Evolutionary conservation across 2,113 vertebrate genomes (phyloP).

Genomic region (Synodontis membranacea): DNA sequence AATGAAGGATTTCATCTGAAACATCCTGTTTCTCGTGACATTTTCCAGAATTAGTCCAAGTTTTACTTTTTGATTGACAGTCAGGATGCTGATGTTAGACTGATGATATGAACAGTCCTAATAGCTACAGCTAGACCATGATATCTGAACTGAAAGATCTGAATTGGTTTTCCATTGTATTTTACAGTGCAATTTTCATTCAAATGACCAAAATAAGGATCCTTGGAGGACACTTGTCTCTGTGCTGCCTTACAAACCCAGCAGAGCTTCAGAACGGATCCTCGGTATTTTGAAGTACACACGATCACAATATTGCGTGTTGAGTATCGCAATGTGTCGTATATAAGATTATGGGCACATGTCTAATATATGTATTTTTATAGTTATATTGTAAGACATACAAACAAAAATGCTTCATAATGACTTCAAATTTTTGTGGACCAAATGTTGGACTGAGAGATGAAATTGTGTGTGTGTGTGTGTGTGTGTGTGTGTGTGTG

Average conservation of each 20-base stretch:
- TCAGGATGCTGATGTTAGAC: neutral
- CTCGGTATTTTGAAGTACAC: conserved; percentile 8
- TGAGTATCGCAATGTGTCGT: neutral
- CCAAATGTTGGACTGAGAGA: neutral
- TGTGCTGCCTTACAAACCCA: neutral
- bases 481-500: conserved; percentile 4
- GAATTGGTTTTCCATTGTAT: neutral
- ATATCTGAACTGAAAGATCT: neutral
- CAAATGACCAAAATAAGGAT: neutral
- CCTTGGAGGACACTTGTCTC: neutral
- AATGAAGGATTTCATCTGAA: neutral
- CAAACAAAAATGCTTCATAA: neutral
- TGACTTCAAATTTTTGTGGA: neutral
- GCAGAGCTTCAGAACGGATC: neutral
- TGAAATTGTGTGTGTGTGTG: neutral
- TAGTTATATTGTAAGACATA: neutral
- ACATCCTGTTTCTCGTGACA: neutral
- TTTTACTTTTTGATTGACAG: neutral
- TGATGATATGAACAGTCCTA: neutral
- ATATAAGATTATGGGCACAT: neutral
- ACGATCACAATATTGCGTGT: neutral
- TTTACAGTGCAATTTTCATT: neutral
- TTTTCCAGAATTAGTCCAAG: neutral
- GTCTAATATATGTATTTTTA: conserved; percentile 7
- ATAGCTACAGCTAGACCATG: neutral